These are phyloP conservation scores for Eretmochelys imbricata DNA, from an alignment of 2,113 vertebrate species.

Conservation along the genomic window DNA sequence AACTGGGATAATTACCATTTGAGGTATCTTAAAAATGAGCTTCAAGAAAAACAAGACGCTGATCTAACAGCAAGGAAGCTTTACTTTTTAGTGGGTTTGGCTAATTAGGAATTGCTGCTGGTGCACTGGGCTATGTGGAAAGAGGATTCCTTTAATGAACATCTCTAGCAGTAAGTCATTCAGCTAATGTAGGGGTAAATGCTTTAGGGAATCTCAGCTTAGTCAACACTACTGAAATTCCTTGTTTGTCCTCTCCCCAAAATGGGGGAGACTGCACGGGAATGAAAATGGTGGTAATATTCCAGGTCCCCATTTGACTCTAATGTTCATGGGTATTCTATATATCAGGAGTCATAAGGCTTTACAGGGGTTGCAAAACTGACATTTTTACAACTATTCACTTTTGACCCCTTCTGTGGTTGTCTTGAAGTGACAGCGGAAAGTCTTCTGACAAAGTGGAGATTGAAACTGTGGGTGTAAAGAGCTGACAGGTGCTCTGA, in stretches of 20 bases:
- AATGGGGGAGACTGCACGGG: neutral
- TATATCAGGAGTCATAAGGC: no score
- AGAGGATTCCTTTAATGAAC: neutral
- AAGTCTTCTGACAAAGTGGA: neutral
- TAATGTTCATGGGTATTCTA: neutral
- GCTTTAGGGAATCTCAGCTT: neutral
- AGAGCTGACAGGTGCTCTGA: neutral
- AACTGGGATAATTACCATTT: neutral
- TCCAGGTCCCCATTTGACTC: neutral
- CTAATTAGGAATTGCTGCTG: neutral
- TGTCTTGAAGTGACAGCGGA: no score
- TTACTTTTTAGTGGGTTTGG: neutral
- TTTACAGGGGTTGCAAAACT: no score
- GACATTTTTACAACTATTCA: no score
- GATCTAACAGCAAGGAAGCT: neutral
- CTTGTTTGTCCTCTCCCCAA: neutral
- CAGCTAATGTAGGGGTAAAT: neutral
- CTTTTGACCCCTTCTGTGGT: no score
- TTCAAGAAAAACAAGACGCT: neutral
- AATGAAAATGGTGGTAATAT: neutral
- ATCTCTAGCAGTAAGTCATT: neutral
- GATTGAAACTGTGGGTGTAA: neutral
- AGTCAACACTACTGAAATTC: neutral
- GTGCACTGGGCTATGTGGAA: neutral
- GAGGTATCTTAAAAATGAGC: neutral